A percentile compares a stretch with the other conserved stretches of the same genome.
phyloP scores from a whole-genome alignment of 2,113 vertebrate genomes.

The Caretta caretta region DNA sequence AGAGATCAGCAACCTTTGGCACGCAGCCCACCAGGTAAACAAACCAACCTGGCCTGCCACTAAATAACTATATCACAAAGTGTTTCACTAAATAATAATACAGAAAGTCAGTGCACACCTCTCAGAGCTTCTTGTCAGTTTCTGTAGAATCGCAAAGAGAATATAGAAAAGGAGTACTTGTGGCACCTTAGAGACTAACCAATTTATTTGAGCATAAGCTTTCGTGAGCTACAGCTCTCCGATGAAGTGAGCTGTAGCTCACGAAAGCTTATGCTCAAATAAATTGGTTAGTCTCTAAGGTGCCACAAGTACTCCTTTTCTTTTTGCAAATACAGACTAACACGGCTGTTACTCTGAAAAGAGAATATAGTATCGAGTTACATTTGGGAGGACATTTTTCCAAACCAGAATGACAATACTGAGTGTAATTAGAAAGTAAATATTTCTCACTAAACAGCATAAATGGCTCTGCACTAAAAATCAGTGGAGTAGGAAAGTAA shows the following conservation, averaged over 20 bases:
- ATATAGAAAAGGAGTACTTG: too few relatives aligned
- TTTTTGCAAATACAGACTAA: too few relatives aligned
- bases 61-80: not conserved
- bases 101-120: not conserved
- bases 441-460: accelerated
- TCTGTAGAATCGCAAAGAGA: not conserved
- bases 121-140: not conserved
- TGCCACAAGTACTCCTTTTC: too few relatives aligned
- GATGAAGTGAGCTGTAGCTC: too few relatives aligned
- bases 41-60: too few relatives aligned
- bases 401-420: accelerated
- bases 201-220: too few relatives aligned
- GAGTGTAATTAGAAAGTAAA: not conserved
- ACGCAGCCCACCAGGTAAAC: too few relatives aligned
- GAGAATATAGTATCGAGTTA: not conserved
- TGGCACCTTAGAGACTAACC: too few relatives aligned
- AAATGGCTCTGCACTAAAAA: not conserved
- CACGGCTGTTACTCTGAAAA: not conserved
- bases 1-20: too few relatives aligned
- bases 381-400: not conserved
- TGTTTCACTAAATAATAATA: not conserved
- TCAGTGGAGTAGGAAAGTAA: not conserved
- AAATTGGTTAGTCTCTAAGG: too few relatives aligned
- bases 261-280: too few relatives aligned
- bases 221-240: too few relatives aligned